These are phyloP conservation scores for Macrosoma leucophasiata DNA, from an alignment of 2,888 invertebrate genomes.

Conservation along the genomic window DNA sequence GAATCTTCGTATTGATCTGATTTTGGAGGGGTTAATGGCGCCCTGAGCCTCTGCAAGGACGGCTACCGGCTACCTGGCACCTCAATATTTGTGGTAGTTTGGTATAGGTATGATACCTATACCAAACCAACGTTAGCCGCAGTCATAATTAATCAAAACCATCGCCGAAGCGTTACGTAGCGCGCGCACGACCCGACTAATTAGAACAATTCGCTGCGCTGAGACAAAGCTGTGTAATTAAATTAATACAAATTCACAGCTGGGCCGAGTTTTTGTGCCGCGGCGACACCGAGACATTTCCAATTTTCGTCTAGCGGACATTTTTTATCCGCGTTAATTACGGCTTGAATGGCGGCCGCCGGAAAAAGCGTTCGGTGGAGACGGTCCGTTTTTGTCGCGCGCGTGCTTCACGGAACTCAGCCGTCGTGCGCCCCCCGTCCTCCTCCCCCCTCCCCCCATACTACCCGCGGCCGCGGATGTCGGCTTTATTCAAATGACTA, in stretches of 20 bases:
- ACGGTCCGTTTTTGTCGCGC: constrained; percentile 39
- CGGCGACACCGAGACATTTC: constrained; percentile 60
- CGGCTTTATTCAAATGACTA: no score
- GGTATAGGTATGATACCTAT: no score
- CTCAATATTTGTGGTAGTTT: constrained; percentile 9
- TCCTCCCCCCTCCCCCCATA: constrained; percentile 15
- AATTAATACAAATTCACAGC: constrained; percentile 58
- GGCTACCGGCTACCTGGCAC: constrained; percentile 6
- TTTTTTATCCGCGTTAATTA: constrained; percentile 69
- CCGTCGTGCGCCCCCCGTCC: constrained; percentile 22
- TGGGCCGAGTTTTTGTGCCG: constrained; percentile 43
- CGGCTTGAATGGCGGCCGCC: constrained; percentile 51
- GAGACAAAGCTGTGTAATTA: constrained; percentile 60
- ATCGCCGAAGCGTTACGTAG: constrained; percentile 1
- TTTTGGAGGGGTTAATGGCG: neutral
- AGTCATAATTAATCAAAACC: no score
- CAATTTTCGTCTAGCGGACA: constrained; percentile 56
- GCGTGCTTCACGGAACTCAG: constrained; percentile 56
- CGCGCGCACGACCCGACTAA: constrained; percentile 11
- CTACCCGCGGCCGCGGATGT: constrained; percentile 7
- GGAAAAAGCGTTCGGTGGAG: constrained; percentile 31
- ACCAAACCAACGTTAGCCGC: no score
- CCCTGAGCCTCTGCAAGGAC: no score
- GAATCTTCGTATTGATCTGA: no score
- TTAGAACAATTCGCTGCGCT: constrained; percentile 27